Base-by-base conservation (phyloP, 2,888 invertebrate species). In the Balanococcus diminutus region DNA sequence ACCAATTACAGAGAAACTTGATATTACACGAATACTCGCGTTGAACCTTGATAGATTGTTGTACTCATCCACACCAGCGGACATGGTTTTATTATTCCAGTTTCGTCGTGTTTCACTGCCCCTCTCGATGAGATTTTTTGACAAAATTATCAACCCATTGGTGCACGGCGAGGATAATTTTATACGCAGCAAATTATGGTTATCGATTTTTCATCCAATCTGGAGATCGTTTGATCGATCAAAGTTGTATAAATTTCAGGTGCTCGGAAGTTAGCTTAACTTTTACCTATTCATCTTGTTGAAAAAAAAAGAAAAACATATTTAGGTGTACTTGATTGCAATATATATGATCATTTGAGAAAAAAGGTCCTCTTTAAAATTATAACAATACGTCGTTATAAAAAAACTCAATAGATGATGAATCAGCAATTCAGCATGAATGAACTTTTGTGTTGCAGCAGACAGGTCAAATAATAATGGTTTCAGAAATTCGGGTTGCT, bases 1-100 rank as follows among this genome's bases (percentile, higher is more conserved):
- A 72, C 72, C 72, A 72, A 72, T 72, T 72, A 72, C 72, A 28
- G 72, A 72, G 72, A 72, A 72, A 72, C 72, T 72, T 72, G 72
- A 72, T 72, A 72, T 72, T 72, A 72, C 72, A 72, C 72, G 72
- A 72, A 72, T 72, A 72, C 31, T 72, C 28, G 25, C 72, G 72
- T 22, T 32, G 31, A 72, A 72, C n/a, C 32, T 72, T 72, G 72
- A 72, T 72, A 72, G 72, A 72, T 72, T 31, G 72, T 72, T 72
- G 72, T 72, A 32, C 72, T 72, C 72, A 72, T 72, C 72, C 72
- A 72, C 72, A 72, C 72, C 32, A 72, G 72, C 72, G 31, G 72
- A 72, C 72, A 72, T 72, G 72, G n/a, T 72, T 72, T 72, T n/a
- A 46, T 72, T 72, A 31, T 72, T 72, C 72, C 19, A 72, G 72